Conservation (phyloP, 2,797 vertebrate genomes). For the Numenius phaeopus region DNA sequence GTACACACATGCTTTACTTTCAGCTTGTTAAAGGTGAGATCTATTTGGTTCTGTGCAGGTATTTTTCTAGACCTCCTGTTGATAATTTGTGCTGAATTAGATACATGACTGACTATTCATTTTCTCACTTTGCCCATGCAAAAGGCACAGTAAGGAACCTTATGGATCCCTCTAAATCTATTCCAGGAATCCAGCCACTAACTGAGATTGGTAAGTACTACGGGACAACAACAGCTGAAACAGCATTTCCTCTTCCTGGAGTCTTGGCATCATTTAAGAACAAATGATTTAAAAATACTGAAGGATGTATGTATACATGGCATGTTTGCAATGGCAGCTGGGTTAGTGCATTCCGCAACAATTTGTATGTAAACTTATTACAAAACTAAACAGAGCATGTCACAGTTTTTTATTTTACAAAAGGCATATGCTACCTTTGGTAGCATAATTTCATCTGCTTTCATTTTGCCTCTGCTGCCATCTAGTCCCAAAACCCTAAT, state of each 20-base stretch:
- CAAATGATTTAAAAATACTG: not conserved
- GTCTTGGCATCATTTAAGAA: not conserved
- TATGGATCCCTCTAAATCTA: not conserved
- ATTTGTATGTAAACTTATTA: not conserved
- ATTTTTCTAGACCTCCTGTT: not conserved
- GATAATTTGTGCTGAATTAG: not conserved
- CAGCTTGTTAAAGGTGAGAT: not conserved
- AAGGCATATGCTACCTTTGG: not conserved
- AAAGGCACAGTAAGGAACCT: not conserved
- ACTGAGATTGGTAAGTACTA: not conserved
- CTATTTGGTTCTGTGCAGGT: not conserved
- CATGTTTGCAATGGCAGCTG: not conserved
- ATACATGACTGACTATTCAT: not conserved
- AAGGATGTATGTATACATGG: not conserved
- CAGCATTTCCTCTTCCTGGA: not conserved
- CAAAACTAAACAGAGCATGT: not conserved
- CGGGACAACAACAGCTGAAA: not conserved
- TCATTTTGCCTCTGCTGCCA: conserved; percentile 76
- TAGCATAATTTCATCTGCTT: not conserved
- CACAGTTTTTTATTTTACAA: not conserved
- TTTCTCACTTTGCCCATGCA: not conserved
- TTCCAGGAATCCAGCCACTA: not conserved
- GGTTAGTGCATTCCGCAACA: not conserved
- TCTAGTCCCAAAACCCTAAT: conserved; percentile 57
- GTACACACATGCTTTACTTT: not conserved